Percentiles rank a stretch among this genome's conserved stretches.
Evolutionary conservation across 1,140 invertebrate genomes (phyloP).

Genomic region (Aphaenogaster floridana): DNA sequence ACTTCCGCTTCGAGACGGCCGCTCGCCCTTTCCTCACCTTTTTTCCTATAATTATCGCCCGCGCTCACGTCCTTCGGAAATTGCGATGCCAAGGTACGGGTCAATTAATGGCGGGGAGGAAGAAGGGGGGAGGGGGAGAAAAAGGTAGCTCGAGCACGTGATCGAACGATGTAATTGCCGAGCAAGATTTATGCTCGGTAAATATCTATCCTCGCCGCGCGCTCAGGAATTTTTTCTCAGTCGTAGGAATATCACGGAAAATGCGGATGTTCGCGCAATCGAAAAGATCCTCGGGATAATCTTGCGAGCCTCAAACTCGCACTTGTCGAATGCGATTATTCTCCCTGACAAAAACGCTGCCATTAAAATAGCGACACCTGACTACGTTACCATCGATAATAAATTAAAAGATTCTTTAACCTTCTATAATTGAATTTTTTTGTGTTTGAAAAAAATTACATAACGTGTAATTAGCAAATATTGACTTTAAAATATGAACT

Average conservation of each 20-base stretch:
- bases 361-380: slow-evolving; percentile 1
- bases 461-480: too few relatives aligned
- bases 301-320: neutral
- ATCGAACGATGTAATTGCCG: slow-evolving; percentile 35
- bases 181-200: slow-evolving; percentile 38
- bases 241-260: slow-evolving; percentile 4
- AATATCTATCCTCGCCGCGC: neutral
- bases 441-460: too few relatives aligned
- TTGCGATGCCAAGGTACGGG: slow-evolving; percentile 54
- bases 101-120: slow-evolving; percentile 51
- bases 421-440: too few relatives aligned
- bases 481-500: too few relatives aligned
- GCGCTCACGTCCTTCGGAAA: slow-evolving; percentile 58
- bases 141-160: slow-evolving; percentile 27
- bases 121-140: neutral
- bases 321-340: slow-evolving; percentile 14
- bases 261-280: neutral
- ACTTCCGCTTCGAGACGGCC: slow-evolving; percentile 63
- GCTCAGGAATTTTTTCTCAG: neutral
- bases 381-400: neutral
- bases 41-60: slow-evolving; percentile 35
- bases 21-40: slow-evolving; percentile 43
- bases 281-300: neutral
- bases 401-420: neutral
- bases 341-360: neutral